Base-by-base conservation (phyloP, 2,888 invertebrate species). In the Dynastes grantii region DNA sequence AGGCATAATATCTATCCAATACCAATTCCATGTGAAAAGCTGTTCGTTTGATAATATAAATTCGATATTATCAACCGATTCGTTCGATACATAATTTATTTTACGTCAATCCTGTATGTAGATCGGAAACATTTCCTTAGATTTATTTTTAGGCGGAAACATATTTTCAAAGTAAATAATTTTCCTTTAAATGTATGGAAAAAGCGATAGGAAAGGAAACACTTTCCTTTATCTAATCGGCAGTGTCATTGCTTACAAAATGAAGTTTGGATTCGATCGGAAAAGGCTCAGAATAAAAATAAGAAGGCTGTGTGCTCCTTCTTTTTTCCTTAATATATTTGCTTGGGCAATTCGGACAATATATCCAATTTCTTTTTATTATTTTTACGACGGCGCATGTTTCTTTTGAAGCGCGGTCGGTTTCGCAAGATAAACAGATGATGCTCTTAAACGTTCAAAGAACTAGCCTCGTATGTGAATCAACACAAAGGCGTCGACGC, bases 291-390 rank as follows among this genome's bases (percentile, higher is more conserved):
- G 61, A 75, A 61, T 75, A 61, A 61, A 61, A 75, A 75, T 75
- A 75, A 49, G 63, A 75, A 58, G 40, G 61, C 61, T 45, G 61
- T 75, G 45, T 45, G 63, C 45, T 61, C 37, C 45, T 61, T 13
- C 22, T 16, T 75, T 61, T 51, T 61, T 75, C 73, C 45, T 75
- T 61, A 75, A 75, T 75, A 75, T 61, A 75, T 75, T 75, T 61
- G 61, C 61, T 75, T 2, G 27, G n/a, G 61, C 55, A 73, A 58
- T 73, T 73, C 58, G 73, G 73, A 73, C 73, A 75, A 75, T 75
- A 75, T 75, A 75, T 61, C 73, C 73, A 75, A 75, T 75, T 75
- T 75, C 22, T 61, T 75, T 75, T 75, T 75, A 75, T 75, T 75
- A 75, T 75, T 75, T 75, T 75, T 75, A 63, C 63, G 73, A 61